Percentiles rank a stretch among this genome's conserved stretches.
Conservation (phyloP, 2,797 vertebrate genomes). For the Hozukius guyotensis region DNA sequence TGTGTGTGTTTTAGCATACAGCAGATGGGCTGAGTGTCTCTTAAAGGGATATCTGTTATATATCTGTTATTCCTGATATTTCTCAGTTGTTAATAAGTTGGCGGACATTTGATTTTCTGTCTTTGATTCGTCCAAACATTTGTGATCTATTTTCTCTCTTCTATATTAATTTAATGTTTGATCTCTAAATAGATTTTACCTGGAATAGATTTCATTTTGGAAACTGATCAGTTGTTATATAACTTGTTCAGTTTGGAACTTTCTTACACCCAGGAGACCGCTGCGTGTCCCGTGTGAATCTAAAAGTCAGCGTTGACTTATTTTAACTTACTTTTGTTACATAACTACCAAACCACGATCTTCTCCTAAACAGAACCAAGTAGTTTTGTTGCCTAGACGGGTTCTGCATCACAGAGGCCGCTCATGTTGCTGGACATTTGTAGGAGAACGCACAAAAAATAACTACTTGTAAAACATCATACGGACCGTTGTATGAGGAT, state of each 20-base stretch:
- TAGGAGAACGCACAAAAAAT: too few relatives aligned
- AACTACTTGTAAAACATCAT: accelerated
- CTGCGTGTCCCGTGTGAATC: background rate
- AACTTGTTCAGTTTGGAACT: background rate
- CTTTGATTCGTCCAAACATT: background rate
- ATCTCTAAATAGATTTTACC: background rate
- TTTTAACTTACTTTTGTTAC: background rate
- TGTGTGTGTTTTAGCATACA: too few relatives aligned
- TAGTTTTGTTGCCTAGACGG: too few relatives aligned
- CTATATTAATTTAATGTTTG: background rate
- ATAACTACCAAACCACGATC: accelerated
- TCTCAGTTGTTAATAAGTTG: background rate
- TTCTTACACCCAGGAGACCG: background rate
- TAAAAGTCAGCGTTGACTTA: accelerated
- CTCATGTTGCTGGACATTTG: too few relatives aligned
- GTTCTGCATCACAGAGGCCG: too few relatives aligned
- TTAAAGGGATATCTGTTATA: conserved; percentile 6
- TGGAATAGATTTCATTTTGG: background rate
- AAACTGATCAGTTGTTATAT: background rate
- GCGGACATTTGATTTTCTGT: background rate
- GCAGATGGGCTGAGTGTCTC: conserved; percentile 6
- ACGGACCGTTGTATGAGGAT: too few relatives aligned
- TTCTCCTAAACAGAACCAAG: too few relatives aligned
- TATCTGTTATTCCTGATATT: background rate
- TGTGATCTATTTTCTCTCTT: background rate